Conservation (phyloP, 2,113 vertebrate genomes). For the Herpailurus yagouaroundi region DNA sequence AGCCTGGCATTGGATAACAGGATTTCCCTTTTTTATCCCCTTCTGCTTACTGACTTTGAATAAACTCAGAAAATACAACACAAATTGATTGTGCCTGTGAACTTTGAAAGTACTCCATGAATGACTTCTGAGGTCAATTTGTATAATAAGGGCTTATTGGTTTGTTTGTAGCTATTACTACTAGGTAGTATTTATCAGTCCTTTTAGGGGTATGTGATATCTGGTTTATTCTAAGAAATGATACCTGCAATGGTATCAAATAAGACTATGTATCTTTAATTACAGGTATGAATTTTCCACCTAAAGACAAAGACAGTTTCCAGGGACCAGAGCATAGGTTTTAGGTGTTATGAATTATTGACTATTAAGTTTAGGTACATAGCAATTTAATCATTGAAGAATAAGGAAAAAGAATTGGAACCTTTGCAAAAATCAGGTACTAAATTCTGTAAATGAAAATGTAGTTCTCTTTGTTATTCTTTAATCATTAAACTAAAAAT, state of each 20-base stretch:
- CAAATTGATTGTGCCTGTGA: background rate
- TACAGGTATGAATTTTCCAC: background rate
- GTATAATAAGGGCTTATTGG: too few relatives aligned
- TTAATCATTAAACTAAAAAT: background rate
- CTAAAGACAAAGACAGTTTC: background rate
- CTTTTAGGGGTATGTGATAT: background rate
- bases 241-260: background rate
- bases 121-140: background rate
- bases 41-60: background rate
- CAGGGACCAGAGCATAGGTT: background rate
- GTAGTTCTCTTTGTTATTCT: background rate
- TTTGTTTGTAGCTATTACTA: background rate
- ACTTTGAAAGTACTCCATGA: background rate
- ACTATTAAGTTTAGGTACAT: background rate
- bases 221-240: background rate
- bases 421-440: background rate
- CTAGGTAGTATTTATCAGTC: background rate
- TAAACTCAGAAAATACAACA: background rate
- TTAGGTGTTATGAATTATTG: background rate
- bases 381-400: background rate
- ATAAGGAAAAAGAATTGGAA: background rate
- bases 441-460: background rate
- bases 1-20: background rate
- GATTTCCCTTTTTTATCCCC: background rate
- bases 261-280: background rate